phyloP scores from a whole-genome alignment of 2,797 vertebrate genomes.

The Peromyscus attwateri region DNA sequence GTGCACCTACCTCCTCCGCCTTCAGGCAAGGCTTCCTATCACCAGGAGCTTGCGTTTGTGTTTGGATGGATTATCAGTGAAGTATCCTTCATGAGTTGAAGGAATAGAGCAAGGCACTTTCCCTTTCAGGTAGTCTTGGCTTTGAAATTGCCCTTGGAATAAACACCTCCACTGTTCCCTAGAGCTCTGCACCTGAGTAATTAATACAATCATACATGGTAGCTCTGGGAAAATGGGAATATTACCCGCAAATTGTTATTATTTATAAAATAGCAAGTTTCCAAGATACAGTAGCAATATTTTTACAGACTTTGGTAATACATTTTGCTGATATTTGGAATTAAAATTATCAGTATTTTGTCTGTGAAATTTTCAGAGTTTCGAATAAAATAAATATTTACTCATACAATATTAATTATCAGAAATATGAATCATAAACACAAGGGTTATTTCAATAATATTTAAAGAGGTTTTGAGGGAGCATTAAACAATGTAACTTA shows the following conservation, averaged over 20 bases:
- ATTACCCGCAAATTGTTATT: not conserved
- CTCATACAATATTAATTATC: not conserved
- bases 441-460: not conserved
- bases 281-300: not conserved
- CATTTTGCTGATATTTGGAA: not conserved
- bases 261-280: not conserved
- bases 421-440: slow-evolving; percentile 10
- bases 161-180: not conserved
- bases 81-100: not conserved
- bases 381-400: not conserved
- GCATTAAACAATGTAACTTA: not conserved
- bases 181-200: not conserved
- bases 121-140: not conserved
- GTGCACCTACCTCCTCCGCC: fast-evolving
- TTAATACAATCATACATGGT: not conserved
- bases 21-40: not conserved
- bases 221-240: not conserved
- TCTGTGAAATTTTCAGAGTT: not conserved
- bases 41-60: not conserved
- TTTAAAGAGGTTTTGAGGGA: not conserved
- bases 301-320: not conserved
- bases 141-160: not conserved
- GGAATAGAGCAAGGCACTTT: not conserved
- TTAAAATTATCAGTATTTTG: slow-evolving; percentile 36
- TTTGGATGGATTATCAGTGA: slow-evolving; percentile 13